phyloP scores from a whole-genome alignment of 2,113 vertebrate species.

The Oncorhynchus kisutch region DNA sequence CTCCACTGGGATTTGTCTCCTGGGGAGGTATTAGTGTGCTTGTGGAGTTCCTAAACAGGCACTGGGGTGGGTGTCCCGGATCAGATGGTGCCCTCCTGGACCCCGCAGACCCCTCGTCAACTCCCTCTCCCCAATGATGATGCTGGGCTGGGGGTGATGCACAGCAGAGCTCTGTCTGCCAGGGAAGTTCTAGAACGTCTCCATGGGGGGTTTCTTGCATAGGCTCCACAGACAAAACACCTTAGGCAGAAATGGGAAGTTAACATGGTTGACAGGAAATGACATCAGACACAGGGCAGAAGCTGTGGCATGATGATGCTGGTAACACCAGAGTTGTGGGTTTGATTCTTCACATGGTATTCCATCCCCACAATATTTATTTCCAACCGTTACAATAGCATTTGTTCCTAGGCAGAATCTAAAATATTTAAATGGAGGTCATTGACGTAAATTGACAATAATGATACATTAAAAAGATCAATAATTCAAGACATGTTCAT shows the following conservation, averaged over 20 bases:
- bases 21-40: background rate
- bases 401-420: background rate
- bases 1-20: background rate
- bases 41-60: slow-evolving; percentile 40
- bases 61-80: slow-evolving; percentile 33
- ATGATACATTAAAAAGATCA: no score
- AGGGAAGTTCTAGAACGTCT: slow-evolving; percentile 50
- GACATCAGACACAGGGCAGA: background rate
- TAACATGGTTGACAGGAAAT: background rate
- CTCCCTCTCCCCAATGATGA: background rate
- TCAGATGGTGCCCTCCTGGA: slow-evolving; percentile 27
- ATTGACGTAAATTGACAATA: no score
- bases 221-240: slow-evolving; percentile 30
- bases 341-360: no score
- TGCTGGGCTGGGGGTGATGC: slow-evolving; percentile 41
- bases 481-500: no score
- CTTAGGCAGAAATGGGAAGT: background rate
- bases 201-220: background rate
- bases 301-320: background rate
- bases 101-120: background rate
- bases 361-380: no score
- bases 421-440: no score
- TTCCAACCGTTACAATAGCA: background rate
- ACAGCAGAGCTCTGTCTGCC: slow-evolving; percentile 72
- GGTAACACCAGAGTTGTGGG: background rate